These are phyloP conservation scores for Menura novaehollandiae DNA, from an alignment of 2,113 vertebrate genomes.

Conservation along the genomic window DNA sequence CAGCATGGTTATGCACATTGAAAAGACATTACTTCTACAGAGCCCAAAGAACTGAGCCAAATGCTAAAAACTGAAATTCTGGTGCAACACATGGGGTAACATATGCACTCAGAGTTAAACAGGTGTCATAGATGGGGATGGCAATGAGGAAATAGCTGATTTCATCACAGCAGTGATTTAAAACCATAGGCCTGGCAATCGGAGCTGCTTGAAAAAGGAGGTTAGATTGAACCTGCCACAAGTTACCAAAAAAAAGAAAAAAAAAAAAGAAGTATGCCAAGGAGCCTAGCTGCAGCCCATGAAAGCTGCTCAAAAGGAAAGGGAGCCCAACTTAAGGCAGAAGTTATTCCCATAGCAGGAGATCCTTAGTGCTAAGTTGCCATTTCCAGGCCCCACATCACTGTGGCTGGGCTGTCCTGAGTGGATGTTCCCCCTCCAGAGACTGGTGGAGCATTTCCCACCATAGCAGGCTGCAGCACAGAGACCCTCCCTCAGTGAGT, in stretches of 20 bases:
- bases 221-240: background rate
- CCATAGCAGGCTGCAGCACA: background rate
- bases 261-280: background rate
- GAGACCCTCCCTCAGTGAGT: accelerated
- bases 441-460: background rate
- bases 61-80: background rate
- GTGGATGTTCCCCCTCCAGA: background rate
- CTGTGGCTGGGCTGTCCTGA: background rate
- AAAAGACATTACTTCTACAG: background rate
- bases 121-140: background rate
- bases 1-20: background rate
- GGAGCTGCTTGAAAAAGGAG: background rate
- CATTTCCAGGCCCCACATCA: accelerated
- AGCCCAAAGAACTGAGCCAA: background rate
- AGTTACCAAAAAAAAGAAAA: background rate
- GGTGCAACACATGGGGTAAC: constrained; percentile 20
- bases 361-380: accelerated
- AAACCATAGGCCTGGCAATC: background rate
- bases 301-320: background rate
- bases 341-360: accelerated
- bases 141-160: background rate
- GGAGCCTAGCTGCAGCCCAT: background rate
- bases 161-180: background rate
- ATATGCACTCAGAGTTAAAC: background rate
- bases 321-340: background rate